A percentile compares a stretch with the other conserved stretches of the same genome.
Conservation (phyloP, 2,888 invertebrate genomes). For the Perithous albicinctus region DNA sequence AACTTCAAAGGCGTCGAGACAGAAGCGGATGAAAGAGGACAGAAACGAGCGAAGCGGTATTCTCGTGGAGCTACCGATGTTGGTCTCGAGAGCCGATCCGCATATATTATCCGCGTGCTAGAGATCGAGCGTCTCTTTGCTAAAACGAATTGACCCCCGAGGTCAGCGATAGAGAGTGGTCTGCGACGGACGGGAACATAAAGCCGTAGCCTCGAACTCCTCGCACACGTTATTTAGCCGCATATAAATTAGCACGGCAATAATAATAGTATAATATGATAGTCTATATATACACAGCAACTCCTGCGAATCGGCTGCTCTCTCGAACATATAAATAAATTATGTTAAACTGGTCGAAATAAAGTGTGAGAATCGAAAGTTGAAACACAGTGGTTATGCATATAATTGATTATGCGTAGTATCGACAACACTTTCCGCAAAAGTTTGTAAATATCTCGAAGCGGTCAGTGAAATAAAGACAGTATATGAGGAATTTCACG, state of each 20-base stretch:
- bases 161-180: constrained; percentile 50
- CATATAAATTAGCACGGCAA: constrained; percentile 54
- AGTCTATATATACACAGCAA: background rate
- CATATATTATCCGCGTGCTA: constrained; percentile 51
- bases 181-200: constrained; percentile 28
- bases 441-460: constrained; percentile 9
- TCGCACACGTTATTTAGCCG: constrained; percentile 37
- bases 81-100: constrained; percentile 40
- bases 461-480: no score
- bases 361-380: constrained; percentile 56
- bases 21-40: constrained; percentile 8
- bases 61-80: constrained; percentile 33
- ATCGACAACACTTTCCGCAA: background rate
- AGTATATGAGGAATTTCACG: no score
- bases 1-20: constrained; percentile 1
- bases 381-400: constrained; percentile 51
- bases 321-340: constrained; percentile 22
- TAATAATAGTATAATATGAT: constrained; percentile 16
- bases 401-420: constrained; percentile 5
- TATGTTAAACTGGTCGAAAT: constrained; percentile 46
- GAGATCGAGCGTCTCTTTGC: constrained; percentile 58
- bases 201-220: constrained; percentile 43
- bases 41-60: constrained; percentile 8
- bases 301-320: constrained; percentile 33
- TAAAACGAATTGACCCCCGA: constrained; percentile 67